Evolutionary conservation across 2,113 vertebrate genomes (phyloP).

Genomic region (Sceloporus tristichus): DNA sequence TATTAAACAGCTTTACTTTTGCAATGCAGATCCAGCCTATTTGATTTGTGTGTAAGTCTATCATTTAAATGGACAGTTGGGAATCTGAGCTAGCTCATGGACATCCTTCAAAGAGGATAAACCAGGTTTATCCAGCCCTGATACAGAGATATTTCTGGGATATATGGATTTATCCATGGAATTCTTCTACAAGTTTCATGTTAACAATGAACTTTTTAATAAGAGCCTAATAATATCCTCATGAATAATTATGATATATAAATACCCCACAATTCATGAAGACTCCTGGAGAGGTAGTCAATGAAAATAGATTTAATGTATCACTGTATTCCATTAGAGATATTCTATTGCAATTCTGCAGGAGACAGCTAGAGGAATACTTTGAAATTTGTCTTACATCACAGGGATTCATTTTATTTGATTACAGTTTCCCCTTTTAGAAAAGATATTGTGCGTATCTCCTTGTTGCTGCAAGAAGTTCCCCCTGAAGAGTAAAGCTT

Average conservation of each 20-base stretch:
- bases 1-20: no score
- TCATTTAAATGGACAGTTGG: no score
- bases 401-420: background rate
- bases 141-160: background rate
- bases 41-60: no score
- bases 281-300: background rate
- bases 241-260: slow-evolving; percentile 4
- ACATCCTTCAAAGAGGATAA: no score
- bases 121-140: background rate
- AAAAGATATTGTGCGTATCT: background rate
- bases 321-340: slow-evolving; percentile 4
- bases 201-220: background rate
- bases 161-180: background rate
- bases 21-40: no score
- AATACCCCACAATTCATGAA: background rate
- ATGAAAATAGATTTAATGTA: slow-evolving; percentile 16
- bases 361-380: background rate
- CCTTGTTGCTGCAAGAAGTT: background rate
- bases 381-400: background rate
- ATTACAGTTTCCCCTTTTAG: background rate
- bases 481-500: background rate
- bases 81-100: no score
- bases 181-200: background rate
- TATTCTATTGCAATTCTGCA: background rate
- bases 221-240: background rate